Evolutionary conservation across 2,113 vertebrate genomes (phyloP).

Genomic region (Gymnorhina tibicen): DNA sequence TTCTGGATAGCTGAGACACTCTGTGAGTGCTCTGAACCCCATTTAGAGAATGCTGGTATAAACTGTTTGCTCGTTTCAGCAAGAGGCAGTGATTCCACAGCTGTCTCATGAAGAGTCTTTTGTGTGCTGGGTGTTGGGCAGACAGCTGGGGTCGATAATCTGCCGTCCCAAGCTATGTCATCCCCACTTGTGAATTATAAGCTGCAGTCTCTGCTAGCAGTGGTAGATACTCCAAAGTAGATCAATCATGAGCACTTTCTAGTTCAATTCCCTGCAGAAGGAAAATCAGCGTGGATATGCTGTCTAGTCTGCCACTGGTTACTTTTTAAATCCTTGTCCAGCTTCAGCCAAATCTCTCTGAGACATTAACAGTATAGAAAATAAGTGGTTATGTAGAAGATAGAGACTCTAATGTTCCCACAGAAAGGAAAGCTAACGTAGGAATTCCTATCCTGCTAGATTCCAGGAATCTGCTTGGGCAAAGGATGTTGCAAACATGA

Average conservation of each 20-base stretch:
- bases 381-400: neutral
- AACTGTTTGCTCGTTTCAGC: neutral
- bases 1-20: neutral
- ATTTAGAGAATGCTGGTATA: neutral
- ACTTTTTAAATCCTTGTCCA: neutral
- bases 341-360: neutral
- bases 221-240: neutral
- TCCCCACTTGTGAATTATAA: slow-evolving; percentile 30
- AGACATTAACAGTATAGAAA: neutral
- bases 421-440: neutral
- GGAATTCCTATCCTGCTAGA: neutral
- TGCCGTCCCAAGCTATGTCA: slow-evolving; percentile 31
- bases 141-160: slow-evolving; percentile 35
- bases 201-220: neutral
- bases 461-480: slow-evolving; percentile 3
- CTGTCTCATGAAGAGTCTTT: slow-evolving; percentile 26
- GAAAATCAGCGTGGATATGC: neutral
- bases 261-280: neutral
- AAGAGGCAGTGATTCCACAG: slow-evolving; percentile 5
- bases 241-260: neutral
- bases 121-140: neutral
- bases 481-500: slow-evolving; percentile 37
- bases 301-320: neutral
- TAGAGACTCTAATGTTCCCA: neutral
- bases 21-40: neutral